Evolutionary conservation across 2,888 invertebrate species (phyloP).

Genomic region (Chromoteleia sp.): DNA sequence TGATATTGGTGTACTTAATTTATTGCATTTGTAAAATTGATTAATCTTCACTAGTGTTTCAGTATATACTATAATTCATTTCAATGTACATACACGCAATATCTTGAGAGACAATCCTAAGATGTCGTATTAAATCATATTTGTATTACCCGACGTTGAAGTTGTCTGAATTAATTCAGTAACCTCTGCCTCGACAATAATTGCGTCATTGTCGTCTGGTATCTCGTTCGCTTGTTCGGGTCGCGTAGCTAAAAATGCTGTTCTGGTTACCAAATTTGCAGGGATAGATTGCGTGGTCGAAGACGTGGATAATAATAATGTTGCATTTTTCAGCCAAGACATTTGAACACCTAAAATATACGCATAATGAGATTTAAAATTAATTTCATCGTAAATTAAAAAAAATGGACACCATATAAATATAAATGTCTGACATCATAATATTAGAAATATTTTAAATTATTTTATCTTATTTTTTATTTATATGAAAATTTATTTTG

Average conservation of each 20-base stretch:
- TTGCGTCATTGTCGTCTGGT: slow-evolving; percentile 78
- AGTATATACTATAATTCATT: background rate
- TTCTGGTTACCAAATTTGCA: slow-evolving; percentile 77
- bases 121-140: slow-evolving; percentile 31
- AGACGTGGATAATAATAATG: slow-evolving; percentile 76
- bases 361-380: no score
- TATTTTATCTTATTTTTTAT: no score
- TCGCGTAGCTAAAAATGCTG: slow-evolving; percentile 72
- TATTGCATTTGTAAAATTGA: no score
- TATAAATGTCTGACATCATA: no score
- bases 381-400: no score
- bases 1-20: no score
- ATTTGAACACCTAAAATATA: slow-evolving; percentile 77
- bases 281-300: slow-evolving; percentile 75
- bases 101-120: slow-evolving; percentile 32
- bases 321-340: slow-evolving; percentile 82
- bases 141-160: slow-evolving; percentile 69
- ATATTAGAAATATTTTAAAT: no score
- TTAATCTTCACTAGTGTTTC: no score
- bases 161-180: slow-evolving; percentile 75
- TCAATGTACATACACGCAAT: slow-evolving; percentile 2
- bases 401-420: no score
- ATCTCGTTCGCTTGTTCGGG: slow-evolving; percentile 76
- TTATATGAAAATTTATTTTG: no score
- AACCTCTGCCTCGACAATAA: slow-evolving; percentile 80